phyloP scores from a whole-genome alignment of 1,140 invertebrate species.

The Hylaeus volcanicus region DNA sequence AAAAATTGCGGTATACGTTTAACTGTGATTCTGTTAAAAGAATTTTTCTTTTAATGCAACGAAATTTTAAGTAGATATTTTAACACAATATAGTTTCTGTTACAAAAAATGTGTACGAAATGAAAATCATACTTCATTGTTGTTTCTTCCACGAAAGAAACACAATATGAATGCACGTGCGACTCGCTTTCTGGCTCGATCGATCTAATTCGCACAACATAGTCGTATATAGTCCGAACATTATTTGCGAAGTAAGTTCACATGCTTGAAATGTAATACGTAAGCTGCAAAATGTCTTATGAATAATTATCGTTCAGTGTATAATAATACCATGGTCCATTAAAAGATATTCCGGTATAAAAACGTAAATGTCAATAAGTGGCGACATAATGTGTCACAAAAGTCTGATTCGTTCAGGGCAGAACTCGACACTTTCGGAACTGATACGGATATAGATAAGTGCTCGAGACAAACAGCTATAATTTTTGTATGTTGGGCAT shows the following conservation, averaged over 20 bases:
- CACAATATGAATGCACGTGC: slow-evolving; percentile 38
- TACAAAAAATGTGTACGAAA: slow-evolving; percentile 19
- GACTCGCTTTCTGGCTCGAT: slow-evolving; percentile 45
- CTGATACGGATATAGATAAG: slow-evolving; percentile 4
- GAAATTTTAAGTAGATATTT: slow-evolving; percentile 9
- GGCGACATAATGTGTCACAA: slow-evolving; percentile 40
- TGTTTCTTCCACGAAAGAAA: slow-evolving; percentile 25
- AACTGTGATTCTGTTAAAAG: neutral
- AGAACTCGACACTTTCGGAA: slow-evolving; percentile 50
- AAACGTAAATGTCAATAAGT: slow-evolving; percentile 59
- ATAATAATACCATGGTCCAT: slow-evolving; percentile 63
- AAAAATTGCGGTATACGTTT: slow-evolving; percentile 23
- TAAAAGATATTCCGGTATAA: slow-evolving; percentile 60
- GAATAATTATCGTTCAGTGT: slow-evolving; percentile 51
- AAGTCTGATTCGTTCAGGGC: slow-evolving; percentile 44
- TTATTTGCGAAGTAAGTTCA: slow-evolving; percentile 36
- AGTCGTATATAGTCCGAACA: slow-evolving; percentile 21
- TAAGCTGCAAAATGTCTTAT: slow-evolving; percentile 47
- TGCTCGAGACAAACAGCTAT: slow-evolving; percentile 24
- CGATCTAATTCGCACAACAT: slow-evolving; percentile 30
- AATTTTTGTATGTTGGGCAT: neutral
- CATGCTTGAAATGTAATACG: slow-evolving; percentile 41
- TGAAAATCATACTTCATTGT: slow-evolving; percentile 23
- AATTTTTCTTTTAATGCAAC: slow-evolving; percentile 1
- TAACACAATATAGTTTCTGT: slow-evolving; percentile 10